phyloP scores from a whole-genome alignment of 92 coral and sea anemone genomes.

The Siderastrea radians region DNA sequence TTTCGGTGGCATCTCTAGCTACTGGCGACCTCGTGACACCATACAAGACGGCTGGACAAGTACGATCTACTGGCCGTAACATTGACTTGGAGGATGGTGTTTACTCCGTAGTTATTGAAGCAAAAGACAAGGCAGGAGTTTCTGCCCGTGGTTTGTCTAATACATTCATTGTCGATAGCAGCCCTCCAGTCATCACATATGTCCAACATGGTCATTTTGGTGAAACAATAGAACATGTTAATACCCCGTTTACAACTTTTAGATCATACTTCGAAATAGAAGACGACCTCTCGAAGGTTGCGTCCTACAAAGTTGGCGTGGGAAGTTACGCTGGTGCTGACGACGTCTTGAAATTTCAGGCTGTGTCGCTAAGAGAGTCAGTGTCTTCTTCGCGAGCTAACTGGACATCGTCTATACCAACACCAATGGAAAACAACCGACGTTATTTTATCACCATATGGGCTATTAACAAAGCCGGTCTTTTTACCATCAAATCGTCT shows the following conservation, averaged over 20 bases:
- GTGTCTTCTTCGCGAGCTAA: constrained; percentile 71
- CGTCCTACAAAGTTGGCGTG: constrained; percentile 83
- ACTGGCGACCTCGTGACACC: constrained; percentile 65
- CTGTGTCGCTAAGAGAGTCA: constrained; percentile 42
- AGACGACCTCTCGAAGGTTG: constrained; percentile 86
- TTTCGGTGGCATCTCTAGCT: constrained; percentile 84
- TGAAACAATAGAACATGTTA: constrained; percentile 47
- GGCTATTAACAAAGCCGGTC: constrained; percentile 88
- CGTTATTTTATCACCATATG: constrained; percentile 85
- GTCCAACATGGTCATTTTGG: constrained; percentile 83
- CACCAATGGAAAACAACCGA: constrained; percentile 69
- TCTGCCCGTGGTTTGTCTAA: constrained; percentile 74
- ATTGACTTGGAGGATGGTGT: constrained; percentile 87
- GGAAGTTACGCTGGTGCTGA: constrained; percentile 94
- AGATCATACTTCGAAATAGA: constrained; percentile 80
- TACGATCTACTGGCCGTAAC: constrained; percentile 82
- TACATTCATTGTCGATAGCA: constrained; percentile 87
- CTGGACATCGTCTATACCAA: constrained; percentile 79
- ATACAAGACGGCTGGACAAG: constrained; percentile 77
- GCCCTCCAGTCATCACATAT: constrained; percentile 74
- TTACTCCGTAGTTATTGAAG: constrained; percentile 90
- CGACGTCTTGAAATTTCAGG: constrained; percentile 70
- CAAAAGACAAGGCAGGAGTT: constrained; percentile 89
- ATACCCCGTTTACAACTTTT: constrained; percentile 48
- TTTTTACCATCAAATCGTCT: constrained; percentile 78